Conservation (phyloP, 1,140 invertebrate genomes). For the Brachionus rotundiformis region DNA sequence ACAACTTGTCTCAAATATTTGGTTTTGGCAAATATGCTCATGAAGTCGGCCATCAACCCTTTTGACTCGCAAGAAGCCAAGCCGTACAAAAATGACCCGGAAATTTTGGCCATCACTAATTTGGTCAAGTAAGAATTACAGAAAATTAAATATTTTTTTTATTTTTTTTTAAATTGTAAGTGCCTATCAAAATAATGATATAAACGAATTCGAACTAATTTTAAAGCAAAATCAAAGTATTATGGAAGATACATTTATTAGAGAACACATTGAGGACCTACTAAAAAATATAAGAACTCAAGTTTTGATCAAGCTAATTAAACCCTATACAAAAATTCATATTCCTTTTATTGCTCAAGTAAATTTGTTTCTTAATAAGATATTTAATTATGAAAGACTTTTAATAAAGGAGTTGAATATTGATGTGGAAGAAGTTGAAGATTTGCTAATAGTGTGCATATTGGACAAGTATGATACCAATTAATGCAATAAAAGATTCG, state of each 20-base stretch:
- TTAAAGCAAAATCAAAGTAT: constrained; percentile 78
- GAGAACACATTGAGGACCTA: constrained; percentile 98
- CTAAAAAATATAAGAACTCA: constrained; percentile 93
- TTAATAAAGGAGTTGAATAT: constrained; percentile 80
- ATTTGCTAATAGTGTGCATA: constrained; percentile 95
- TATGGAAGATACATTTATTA: constrained; percentile 98
- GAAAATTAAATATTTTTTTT: too few relatives aligned
- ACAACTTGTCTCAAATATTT: constrained; percentile 98
- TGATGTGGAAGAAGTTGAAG: constrained; percentile 91
- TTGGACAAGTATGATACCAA: constrained; percentile 73
- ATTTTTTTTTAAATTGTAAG: constrained; percentile 58
- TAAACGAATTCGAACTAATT: constrained; percentile 96
- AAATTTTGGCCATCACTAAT: constrained; percentile 99
- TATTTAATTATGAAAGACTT: background rate
- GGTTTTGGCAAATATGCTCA: constrained; percentile 97
- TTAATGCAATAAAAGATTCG: too few relatives aligned
- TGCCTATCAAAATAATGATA: constrained; percentile 98
- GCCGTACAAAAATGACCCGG: constrained; percentile 98
- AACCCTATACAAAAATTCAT: constrained; percentile 95
- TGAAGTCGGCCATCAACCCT: constrained; percentile 99
- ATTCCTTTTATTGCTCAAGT: constrained; percentile 93
- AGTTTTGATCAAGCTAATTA: constrained; percentile 93
- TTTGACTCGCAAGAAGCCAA: constrained; percentile 99
- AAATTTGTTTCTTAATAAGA: constrained; percentile 51
- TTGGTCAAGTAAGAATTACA: constrained; percentile 77